These are phyloP conservation scores for Chromis chromis DNA, from an alignment of 2,797 vertebrate genomes.

Conservation along the genomic window DNA sequence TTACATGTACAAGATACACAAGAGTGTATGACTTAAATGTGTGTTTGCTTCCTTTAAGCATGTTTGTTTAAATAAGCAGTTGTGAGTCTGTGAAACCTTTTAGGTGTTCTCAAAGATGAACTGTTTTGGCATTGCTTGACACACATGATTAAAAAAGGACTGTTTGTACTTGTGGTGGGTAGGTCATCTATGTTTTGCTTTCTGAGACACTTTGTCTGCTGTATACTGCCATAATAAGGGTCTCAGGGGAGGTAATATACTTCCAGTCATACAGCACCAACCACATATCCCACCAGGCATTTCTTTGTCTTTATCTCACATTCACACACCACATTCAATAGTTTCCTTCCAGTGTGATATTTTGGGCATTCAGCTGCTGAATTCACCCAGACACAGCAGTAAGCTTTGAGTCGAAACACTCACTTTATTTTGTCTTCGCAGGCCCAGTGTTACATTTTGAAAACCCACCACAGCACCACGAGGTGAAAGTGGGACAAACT, in stretches of 20 bases:
- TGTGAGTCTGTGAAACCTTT: not conserved
- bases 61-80: slow-evolving; percentile 29
- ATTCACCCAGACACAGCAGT: not conserved
- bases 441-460: slow-evolving; percentile 74
- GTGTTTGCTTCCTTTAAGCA: no score
- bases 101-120: slow-evolving; percentile 6
- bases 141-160: slow-evolving; percentile 42
- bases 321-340: slow-evolving; percentile 4
- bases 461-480: slow-evolving; percentile 72
- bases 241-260: not conserved
- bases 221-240: slow-evolving; percentile 42
- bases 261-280: not conserved
- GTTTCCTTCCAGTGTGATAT: slow-evolving; percentile 45
- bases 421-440: slow-evolving; percentile 48
- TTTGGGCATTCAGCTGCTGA: not conserved
- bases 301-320: slow-evolving; percentile 53
- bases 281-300: not conserved
- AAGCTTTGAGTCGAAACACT: slow-evolving; percentile 15
- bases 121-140: slow-evolving; percentile 4
- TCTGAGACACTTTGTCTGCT: slow-evolving; percentile 35
- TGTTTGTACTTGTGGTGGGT: slow-evolving; percentile 25
- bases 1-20: not conserved
- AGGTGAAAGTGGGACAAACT: slow-evolving; percentile 76
- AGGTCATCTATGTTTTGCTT: slow-evolving; percentile 42
- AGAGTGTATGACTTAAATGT: no score